phyloP scores from a whole-genome alignment of 2,888 invertebrate genomes.

The Portevinia maculata region DNA sequence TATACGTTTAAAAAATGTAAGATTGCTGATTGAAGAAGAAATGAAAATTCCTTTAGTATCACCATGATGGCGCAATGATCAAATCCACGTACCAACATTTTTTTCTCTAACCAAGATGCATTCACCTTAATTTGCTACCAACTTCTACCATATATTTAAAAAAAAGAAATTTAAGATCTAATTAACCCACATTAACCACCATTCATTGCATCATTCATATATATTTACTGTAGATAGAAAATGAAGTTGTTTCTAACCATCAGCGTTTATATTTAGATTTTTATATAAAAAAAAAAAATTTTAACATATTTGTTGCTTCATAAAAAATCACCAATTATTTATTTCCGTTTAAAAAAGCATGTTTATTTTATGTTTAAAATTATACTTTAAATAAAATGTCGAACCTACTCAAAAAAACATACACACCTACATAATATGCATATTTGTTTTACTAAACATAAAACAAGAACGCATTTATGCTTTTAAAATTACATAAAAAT shows the following conservation, averaged over 20 bases:
- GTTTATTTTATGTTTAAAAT: constrained; percentile 69
- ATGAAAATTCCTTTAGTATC: too few species aligned
- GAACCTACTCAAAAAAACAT: constrained; percentile 43
- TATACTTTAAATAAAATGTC: constrained; percentile 24
- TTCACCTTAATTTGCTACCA: too few species aligned
- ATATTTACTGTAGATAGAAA: constrained; percentile 5
- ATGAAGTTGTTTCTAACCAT: constrained; percentile 45
- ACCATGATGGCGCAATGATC: too few species aligned
- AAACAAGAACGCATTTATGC: constrained; percentile 7
- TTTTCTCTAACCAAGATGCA: too few species aligned
- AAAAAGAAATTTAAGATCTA: background rate
- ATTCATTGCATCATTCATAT: constrained; percentile 28
- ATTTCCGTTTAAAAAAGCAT: constrained; percentile 66
- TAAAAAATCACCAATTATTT: constrained; percentile 76
- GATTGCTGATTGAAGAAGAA: too few species aligned
- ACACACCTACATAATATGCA: too few species aligned
- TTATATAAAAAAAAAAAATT: constrained; percentile 11
- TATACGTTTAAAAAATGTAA: too few species aligned
- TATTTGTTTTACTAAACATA: constrained; percentile 4
- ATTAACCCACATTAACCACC: constrained; percentile 28
- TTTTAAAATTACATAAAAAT: constrained; percentile 15
- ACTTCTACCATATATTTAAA: background rate
- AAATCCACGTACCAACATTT: too few species aligned
- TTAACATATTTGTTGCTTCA: constrained; percentile 45
- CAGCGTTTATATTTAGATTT: constrained; percentile 25